Evolutionary conservation across 2,797 vertebrate species (phyloP).

Genomic region (Microctenopoma stevenorrisi): DNA sequence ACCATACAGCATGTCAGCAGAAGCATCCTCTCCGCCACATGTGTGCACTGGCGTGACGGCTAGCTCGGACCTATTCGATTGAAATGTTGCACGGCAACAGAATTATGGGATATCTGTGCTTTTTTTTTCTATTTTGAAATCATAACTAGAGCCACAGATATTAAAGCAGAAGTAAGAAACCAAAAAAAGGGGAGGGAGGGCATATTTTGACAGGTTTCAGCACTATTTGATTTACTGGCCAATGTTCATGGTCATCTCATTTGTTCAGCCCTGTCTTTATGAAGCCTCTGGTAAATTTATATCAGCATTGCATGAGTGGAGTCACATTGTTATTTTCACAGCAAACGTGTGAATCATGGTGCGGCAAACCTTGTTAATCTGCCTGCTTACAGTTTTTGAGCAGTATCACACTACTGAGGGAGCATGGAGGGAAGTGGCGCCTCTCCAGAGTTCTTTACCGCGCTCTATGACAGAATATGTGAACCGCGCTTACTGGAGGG

Average conservation of each 20-base stretch:
- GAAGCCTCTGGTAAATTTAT: conserved; percentile 49
- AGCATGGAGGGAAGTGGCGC: conserved; percentile 50
- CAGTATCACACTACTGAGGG: conserved; percentile 59
- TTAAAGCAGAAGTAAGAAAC: conserved; percentile 37
- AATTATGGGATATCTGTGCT: conserved; percentile 38
- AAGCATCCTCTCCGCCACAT: conserved; percentile 63
- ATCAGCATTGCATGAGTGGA: conserved; percentile 55
- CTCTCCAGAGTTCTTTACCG: conserved; percentile 37
- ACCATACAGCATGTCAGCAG: conserved; percentile 81
- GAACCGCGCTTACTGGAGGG: conserved; percentile 39
- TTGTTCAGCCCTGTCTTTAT: conserved; percentile 32
- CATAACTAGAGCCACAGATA: conserved; percentile 36
- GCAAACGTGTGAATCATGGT: conserved; percentile 64
- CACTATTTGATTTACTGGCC: conserved; percentile 15
- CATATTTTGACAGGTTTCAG: conserved; percentile 24
- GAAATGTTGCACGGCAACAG: conserved; percentile 45
- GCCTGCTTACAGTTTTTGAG: conserved; percentile 75
- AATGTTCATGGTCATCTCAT: conserved; percentile 30
- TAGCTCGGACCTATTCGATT: conserved; percentile 51
- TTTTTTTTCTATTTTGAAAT: conserved; percentile 26
- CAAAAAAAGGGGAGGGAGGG: background rate
- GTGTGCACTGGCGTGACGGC: conserved; percentile 66
- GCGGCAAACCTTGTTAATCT: conserved; percentile 70
- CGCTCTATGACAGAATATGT: conserved; percentile 51
- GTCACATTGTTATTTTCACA: conserved; percentile 47